Evolutionary conservation across 2,113 vertebrate genomes (phyloP).

Genomic region (Oceanodroma tethys): DNA sequence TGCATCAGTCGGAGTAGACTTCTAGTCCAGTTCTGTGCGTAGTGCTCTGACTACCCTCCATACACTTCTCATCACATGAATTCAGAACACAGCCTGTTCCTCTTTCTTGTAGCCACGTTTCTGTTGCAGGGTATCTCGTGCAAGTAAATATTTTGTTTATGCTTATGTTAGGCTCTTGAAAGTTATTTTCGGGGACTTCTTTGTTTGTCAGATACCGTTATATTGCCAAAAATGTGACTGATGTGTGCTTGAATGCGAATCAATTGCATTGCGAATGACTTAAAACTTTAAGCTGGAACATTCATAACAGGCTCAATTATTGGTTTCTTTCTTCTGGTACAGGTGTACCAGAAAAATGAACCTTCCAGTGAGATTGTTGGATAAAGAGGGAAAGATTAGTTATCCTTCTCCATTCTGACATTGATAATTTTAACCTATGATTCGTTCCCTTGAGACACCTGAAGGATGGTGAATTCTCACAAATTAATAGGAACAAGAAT

Average conservation of each 20-base stretch:
- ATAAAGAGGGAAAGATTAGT: neutral
- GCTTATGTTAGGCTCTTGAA: neutral
- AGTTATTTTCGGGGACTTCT: neutral
- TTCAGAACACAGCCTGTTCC: neutral
- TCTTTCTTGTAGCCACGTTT: neutral
- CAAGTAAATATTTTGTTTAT: neutral
- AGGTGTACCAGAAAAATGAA: neutral
- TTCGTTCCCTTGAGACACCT: neutral
- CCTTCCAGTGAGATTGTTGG: neutral
- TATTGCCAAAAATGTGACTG: neutral
- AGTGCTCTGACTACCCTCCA: neutral
- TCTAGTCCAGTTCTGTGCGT: rapidly evolving
- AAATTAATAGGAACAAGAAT: neutral
- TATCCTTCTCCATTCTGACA: neutral
- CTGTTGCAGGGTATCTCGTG: neutral
- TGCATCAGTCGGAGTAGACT: neutral
- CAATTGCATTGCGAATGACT: neutral
- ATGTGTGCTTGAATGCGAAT: rapidly evolving
- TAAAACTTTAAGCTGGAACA: neutral
- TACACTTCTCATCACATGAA: rapidly evolving
- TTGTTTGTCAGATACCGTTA: neutral
- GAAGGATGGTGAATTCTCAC: neutral
- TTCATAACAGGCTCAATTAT: neutral
- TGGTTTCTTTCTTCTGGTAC: neutral
- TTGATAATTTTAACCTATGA: neutral